These are phyloP conservation scores for Patella depressa DNA, from an alignment of 2,888 invertebrate species.

Conservation along the genomic window DNA sequence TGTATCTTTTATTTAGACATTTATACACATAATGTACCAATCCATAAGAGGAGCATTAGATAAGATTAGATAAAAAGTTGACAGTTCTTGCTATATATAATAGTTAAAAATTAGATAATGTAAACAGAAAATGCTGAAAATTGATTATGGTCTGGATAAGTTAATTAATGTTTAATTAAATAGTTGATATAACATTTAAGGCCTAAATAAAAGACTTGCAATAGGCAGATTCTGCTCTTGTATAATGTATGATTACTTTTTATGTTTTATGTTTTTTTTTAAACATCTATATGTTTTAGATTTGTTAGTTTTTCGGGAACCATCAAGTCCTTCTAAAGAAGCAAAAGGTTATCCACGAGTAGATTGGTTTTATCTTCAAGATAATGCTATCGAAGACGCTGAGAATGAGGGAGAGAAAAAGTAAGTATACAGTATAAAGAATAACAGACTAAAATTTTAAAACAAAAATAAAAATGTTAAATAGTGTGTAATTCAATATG, in stretches of 20 bases:
- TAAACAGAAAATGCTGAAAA: no score
- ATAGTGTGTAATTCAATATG: no score
- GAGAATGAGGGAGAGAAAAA: slow-evolving; percentile 30
- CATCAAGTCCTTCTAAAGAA: slow-evolving; percentile 36
- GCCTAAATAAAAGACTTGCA: no score
- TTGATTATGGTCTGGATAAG: no score
- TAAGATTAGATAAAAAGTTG: not conserved
- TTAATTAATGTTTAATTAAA: no score
- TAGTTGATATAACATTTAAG: no score
- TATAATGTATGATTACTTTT: not conserved
- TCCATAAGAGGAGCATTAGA: not conserved
- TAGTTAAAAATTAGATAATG: no score
- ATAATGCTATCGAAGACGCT: slow-evolving; percentile 61
- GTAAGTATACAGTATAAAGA: slow-evolving; percentile 31
- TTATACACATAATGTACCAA: not conserved
- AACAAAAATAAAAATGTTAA: not conserved
- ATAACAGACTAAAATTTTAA: not conserved
- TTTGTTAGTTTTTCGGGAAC: slow-evolving; percentile 57
- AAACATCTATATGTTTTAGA: slow-evolving; percentile 45
- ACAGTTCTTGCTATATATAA: no score
- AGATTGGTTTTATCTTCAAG: slow-evolving; percentile 69
- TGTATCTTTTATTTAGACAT: no score
- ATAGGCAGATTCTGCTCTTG: no score
- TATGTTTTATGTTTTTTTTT: not conserved
- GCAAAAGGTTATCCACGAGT: slow-evolving; percentile 59